Conservation (phyloP, 2,888 invertebrate species). For the Antheraea yamamai region DNA sequence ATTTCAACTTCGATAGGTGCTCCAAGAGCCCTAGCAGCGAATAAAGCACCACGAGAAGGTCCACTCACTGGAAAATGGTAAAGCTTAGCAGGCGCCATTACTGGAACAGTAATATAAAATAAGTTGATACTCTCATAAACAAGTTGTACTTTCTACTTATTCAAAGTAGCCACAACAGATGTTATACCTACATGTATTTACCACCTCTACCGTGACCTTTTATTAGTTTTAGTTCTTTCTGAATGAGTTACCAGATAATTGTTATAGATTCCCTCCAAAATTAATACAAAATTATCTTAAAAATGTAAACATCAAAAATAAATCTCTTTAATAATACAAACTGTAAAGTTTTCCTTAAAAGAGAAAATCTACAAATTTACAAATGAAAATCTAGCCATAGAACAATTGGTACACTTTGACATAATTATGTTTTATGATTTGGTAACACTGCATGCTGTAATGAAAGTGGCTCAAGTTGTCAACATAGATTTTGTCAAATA, state of each 20-base stretch:
- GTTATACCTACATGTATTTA: neutral
- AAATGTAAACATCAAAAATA: neutral
- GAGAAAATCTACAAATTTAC: too few species aligned
- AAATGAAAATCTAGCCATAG: too few species aligned
- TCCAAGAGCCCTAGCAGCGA: conserved; percentile 82
- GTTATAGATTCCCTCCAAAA: neutral
- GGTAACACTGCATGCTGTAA: too few species aligned
- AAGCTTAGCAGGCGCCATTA: conserved; percentile 57
- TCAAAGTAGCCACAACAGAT: neutral
- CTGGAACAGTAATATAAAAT: neutral
- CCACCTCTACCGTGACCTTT: neutral
- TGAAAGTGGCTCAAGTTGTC: too few species aligned
- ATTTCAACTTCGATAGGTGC: conserved; percentile 76
- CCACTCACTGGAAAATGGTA: conserved; percentile 84
- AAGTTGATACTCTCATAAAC: neutral
- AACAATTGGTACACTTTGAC: too few species aligned
- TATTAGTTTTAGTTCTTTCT: neutral
- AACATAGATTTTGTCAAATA: neutral
- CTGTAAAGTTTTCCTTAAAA: too few species aligned
- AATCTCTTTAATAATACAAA: neutral
- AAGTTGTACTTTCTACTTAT: neutral
- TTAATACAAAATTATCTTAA: neutral
- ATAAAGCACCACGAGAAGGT: conserved; percentile 83
- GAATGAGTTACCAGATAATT: neutral
- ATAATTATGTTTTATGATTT: too few species aligned